Percentiles rank a stretch among this genome's conserved stretches.
phyloP scores from a whole-genome alignment of 2,113 vertebrate genomes.

The Gymnocephalus cernua region DNA sequence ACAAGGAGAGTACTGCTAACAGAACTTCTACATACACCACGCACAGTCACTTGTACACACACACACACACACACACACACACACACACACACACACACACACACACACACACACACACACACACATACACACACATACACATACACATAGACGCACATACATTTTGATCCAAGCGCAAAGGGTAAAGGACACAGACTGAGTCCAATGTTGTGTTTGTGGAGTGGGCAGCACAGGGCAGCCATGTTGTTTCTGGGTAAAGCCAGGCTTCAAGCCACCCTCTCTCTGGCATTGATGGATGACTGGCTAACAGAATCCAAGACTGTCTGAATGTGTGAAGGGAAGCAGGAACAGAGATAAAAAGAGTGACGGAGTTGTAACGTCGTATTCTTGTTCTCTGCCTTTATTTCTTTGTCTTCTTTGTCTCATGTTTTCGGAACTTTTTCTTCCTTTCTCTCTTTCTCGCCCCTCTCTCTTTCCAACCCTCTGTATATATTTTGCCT shows the following conservation, averaged over 20 bases:
- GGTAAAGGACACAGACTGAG: conserved; percentile 61
- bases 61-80: conserved; percentile 7
- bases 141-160: conserved; percentile 13
- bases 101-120: conserved; percentile 1
- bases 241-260: conserved; percentile 73
- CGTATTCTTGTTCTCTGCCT: conserved; percentile 13
- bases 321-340: conserved; percentile 55
- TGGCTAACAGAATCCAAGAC: conserved; percentile 51
- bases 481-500: conserved; percentile 41
- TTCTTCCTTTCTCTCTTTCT: neutral
- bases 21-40: neutral
- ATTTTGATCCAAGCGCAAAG: conserved; percentile 60
- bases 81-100: neutral
- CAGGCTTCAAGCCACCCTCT: conserved; percentile 60
- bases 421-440: neutral
- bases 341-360: conserved; percentile 26
- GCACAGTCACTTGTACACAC: neutral
- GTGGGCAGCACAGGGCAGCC: conserved; percentile 59
- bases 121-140: neutral
- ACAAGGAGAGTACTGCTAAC: conserved; percentile 6
- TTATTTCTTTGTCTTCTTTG: conserved; percentile 1
- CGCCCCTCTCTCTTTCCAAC: neutral
- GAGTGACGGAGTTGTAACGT: neutral
- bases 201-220: conserved; percentile 60
- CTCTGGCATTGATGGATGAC: conserved; percentile 70